These are phyloP conservation scores for Cryptotermes secundus DNA, from an alignment of 1,140 invertebrate species.

Conservation along the genomic window DNA sequence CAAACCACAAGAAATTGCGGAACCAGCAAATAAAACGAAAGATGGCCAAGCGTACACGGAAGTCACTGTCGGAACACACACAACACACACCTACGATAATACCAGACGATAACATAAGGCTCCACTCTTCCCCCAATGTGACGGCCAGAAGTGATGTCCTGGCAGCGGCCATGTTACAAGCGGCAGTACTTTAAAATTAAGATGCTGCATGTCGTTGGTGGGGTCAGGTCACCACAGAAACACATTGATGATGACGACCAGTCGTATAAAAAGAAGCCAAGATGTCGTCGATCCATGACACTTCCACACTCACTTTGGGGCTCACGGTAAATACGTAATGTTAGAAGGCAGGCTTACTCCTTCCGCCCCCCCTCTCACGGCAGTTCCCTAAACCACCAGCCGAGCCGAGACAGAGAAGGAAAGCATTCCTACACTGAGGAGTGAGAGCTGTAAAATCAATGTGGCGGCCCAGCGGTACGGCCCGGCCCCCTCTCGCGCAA, in stretches of 20 bases:
- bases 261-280: slow-evolving; percentile 18
- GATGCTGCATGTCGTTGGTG: slow-evolving; percentile 14
- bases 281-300: slow-evolving; percentile 25
- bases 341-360: slow-evolving; percentile 21
- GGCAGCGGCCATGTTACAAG: slow-evolving; percentile 23
- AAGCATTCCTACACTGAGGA: slow-evolving; percentile 35
- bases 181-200: slow-evolving; percentile 14
- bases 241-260: slow-evolving; percentile 1
- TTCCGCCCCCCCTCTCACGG: slow-evolving; percentile 28
- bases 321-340: slow-evolving; percentile 18
- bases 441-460: slow-evolving; percentile 34
- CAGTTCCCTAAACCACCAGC: slow-evolving; percentile 16
- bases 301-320: slow-evolving; percentile 21
- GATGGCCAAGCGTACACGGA: not conserved
- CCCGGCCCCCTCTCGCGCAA: slow-evolving; percentile 12
- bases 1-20: not conserved
- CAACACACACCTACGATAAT: slow-evolving; percentile 12
- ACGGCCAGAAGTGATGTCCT: slow-evolving; percentile 13
- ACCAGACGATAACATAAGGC: slow-evolving; percentile 15
- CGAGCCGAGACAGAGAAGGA: slow-evolving; percentile 32
- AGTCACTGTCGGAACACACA: not conserved
- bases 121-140: not conserved
- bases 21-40: not conserved
- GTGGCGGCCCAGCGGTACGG: slow-evolving; percentile 27
- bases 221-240: not conserved